phyloP scores from a whole-genome alignment of 35 echinoderm and acorn worm genomes.

The Chiridota heheva region DNA sequence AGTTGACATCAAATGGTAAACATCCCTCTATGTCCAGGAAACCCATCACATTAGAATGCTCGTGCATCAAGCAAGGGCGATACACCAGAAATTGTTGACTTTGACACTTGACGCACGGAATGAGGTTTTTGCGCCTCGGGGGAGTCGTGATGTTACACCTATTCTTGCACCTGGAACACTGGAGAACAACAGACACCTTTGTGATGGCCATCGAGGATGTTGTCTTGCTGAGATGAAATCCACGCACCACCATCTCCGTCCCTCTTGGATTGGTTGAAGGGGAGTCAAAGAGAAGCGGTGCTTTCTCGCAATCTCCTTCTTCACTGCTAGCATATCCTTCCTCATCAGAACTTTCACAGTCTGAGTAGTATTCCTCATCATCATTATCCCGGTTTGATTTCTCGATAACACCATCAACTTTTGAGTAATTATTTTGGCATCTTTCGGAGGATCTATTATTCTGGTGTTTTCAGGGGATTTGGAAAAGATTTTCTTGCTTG shows the following conservation, averaged over 20 bases:
- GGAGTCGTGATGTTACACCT: constrained; percentile 52
- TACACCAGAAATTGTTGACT: constrained; percentile 68
- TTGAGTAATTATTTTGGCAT: neutral
- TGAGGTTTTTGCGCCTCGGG: constrained; percentile 46
- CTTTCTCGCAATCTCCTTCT: neutral
- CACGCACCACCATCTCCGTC: constrained; percentile 71
- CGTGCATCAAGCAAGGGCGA: constrained; percentile 75
- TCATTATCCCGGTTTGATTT: neutral
- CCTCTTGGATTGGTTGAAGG: constrained; percentile 59
- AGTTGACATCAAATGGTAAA: constrained; percentile 76
- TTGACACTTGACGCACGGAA: constrained; percentile 69
- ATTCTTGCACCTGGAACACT: constrained; percentile 80
- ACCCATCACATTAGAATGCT: constrained; percentile 69
- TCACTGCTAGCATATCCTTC: neutral
- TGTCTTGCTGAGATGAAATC: constrained; percentile 56
- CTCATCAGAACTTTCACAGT: too few relatives aligned
- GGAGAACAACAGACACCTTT: constrained; percentile 57
- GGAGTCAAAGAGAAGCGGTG: constrained; percentile 21
- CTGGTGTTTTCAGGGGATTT: too few relatives aligned
- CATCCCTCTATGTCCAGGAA: constrained; percentile 89
- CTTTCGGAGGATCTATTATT: neutral
- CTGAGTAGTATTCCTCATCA: too few relatives aligned
- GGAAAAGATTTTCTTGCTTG: too few relatives aligned
- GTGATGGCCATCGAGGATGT: constrained; percentile 40
- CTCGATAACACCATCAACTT: constrained; percentile 25